Evolutionary conservation across 2,888 invertebrate genomes (phyloP), one percentile per base, ranked within the genome.

Genomic region (Standfussiana lucernea): DNA sequence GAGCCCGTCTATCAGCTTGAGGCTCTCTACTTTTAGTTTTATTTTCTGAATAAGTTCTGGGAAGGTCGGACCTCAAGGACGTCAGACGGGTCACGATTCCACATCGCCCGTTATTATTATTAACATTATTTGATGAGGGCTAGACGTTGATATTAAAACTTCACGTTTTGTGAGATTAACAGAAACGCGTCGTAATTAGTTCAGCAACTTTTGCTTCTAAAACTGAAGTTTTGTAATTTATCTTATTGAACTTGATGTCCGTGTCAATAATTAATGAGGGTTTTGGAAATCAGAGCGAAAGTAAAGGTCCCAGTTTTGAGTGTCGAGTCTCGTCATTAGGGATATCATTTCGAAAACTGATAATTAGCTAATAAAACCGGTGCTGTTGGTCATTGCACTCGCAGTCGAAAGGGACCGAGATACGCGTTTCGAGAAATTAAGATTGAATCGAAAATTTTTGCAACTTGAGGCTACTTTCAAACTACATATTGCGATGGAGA

Each of bases 41-140:
- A 92, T 94, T 95, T 92, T 91, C 89, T 90, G 89, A 90, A 88
- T 90, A 90, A 90, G 84, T 95, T 95, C 93, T 92, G 91, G 91
- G 95, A 96, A 96, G 95, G 95, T 93, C 94, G 93, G 84, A 76
- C 80, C 77, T 85, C 95, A 96, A 96, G 95, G 95, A 94, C 95
- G 93, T 89, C 89, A 78, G 86, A 85, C 88, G 88, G 89, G 91
- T 91, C 91, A 89, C 89, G 88, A 85, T 87, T 88, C 87, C 84
- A 86, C 89, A 80, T 87, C 66, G 79, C 75, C 82, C 75, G 80
- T 84, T 88, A 86, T 88, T 88, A 86, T 88, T 91, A 87, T 90
- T 90, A 90, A 90, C 89, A 89, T 90, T 88, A 90, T 90, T 90
- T 88, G 72, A 86, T 84, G 78, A 53, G 69, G 82, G 64, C 82